A percentile compares a stretch with the other conserved stretches of the same genome.
Evolutionary conservation across 1,140 invertebrate genomes (phyloP).

Genomic region (Eupristina koningsbergeri): DNA sequence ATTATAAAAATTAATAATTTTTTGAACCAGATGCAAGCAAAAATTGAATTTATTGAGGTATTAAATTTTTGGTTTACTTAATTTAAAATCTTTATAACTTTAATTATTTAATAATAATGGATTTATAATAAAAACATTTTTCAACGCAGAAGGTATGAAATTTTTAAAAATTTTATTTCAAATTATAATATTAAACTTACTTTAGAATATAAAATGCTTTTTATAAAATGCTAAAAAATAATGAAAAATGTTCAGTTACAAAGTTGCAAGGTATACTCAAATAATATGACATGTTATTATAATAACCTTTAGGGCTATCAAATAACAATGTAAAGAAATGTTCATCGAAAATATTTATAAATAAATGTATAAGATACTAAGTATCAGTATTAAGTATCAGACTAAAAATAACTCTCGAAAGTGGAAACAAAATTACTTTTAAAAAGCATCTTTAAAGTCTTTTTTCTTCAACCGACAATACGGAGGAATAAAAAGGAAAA

Average conservation of each 20-base stretch:
- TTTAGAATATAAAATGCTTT: no score
- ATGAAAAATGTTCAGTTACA: no score
- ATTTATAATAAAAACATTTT: no score
- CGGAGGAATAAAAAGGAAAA: slow-evolving; percentile 3
- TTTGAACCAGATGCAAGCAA: neutral
- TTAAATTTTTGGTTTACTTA: neutral
- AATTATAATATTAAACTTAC: no score
- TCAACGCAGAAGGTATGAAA: no score
- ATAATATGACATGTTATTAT: neutral
- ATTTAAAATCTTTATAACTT: neutral
- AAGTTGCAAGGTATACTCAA: no score
- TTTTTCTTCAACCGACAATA: slow-evolving; percentile 15
- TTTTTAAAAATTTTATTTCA: no score
- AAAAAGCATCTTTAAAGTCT: slow-evolving; percentile 29
- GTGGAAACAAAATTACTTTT: slow-evolving; percentile 36
- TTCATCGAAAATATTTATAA: neutral
- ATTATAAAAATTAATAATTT: neutral
- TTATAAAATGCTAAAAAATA: no score
- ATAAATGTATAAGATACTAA: neutral
- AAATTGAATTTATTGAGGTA: neutral
- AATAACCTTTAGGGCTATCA: neutral
- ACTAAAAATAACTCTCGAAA: neutral
- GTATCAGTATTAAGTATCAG: neutral
- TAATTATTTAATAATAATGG: neutral
- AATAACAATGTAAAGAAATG: neutral